Evolutionary conservation across 1,140 invertebrate species (phyloP).

Genomic region (Magallana angulata): DNA sequence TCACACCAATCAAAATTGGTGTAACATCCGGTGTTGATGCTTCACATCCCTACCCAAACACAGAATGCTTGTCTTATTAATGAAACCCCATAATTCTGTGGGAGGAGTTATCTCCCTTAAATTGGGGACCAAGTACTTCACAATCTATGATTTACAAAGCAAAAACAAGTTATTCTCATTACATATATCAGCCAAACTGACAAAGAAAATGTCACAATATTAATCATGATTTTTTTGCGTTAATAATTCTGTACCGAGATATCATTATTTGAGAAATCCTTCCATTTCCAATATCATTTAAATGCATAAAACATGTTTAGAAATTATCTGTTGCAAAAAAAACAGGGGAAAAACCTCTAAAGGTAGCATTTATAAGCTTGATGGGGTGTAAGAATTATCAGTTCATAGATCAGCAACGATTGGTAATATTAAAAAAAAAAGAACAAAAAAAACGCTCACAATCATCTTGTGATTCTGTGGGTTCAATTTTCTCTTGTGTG

Average conservation of each 20-base stretch:
- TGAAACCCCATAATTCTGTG: background rate
- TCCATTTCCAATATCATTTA: conserved; percentile 20
- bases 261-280: background rate
- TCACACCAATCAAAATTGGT: too few relatives aligned
- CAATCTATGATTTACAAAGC: background rate
- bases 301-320: conserved; percentile 21
- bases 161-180: conserved; percentile 35
- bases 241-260: background rate
- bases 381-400: conserved; percentile 8
- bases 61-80: too few relatives aligned
- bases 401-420: background rate
- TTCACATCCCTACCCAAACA: too few relatives aligned
- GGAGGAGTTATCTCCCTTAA: background rate
- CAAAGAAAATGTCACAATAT: background rate
- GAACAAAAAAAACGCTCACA: background rate
- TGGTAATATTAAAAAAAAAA: background rate
- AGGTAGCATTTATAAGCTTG: background rate
- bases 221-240: background rate
- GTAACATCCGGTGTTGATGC: too few relatives aligned
- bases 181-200: background rate
- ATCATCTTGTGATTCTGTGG: background rate
- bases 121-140: background rate
- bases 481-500: background rate
- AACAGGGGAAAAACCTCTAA: background rate
- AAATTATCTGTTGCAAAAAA: conserved; percentile 1